Evolutionary conservation across 2,888 invertebrate species (phyloP).

Genomic region (Gari tellinella): DNA sequence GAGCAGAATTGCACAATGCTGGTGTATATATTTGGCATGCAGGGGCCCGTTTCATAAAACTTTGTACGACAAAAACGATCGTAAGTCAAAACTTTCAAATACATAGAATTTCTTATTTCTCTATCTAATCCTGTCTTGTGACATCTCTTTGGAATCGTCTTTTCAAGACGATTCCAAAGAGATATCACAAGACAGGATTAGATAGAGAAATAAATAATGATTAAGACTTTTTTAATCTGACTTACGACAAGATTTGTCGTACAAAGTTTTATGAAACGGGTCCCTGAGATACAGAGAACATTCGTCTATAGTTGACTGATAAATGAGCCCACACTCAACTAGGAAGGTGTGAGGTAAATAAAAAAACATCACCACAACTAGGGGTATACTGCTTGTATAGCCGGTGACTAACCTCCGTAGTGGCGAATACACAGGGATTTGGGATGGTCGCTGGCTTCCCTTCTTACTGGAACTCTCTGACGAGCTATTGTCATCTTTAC

Average conservation of each 20-base stretch:
- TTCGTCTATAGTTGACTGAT: conserved; percentile 28
- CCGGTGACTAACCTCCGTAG: conserved; percentile 61
- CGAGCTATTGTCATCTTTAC: conserved; percentile 24
- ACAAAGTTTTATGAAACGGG: too few species aligned
- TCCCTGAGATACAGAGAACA: conserved; percentile 4
- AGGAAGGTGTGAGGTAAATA: conserved; percentile 36
- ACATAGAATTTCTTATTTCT: too few species aligned
- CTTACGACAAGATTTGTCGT: too few species aligned
- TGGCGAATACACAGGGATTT: conserved; percentile 71
- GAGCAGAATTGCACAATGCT: not conserved
- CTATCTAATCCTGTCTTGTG: too few species aligned
- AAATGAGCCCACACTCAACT: conserved; percentile 40
- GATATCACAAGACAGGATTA: too few species aligned
- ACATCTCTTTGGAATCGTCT: too few species aligned
- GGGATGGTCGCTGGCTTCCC: conserved; percentile 60
- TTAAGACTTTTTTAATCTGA: too few species aligned
- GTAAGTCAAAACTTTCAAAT: too few species aligned
- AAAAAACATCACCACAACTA: conserved; percentile 38
- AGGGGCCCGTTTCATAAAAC: too few species aligned
- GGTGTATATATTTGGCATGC: conserved; percentile 46
- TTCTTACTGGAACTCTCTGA: conserved; percentile 20
- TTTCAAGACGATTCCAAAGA: too few species aligned
- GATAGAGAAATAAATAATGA: too few species aligned
- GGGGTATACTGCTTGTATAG: conserved; percentile 5
- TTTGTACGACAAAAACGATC: too few species aligned